These are phyloP conservation scores for Cynodonichthys magdalenae DNA, from an alignment of 2,797 vertebrate species.

Conservation along the genomic window DNA sequence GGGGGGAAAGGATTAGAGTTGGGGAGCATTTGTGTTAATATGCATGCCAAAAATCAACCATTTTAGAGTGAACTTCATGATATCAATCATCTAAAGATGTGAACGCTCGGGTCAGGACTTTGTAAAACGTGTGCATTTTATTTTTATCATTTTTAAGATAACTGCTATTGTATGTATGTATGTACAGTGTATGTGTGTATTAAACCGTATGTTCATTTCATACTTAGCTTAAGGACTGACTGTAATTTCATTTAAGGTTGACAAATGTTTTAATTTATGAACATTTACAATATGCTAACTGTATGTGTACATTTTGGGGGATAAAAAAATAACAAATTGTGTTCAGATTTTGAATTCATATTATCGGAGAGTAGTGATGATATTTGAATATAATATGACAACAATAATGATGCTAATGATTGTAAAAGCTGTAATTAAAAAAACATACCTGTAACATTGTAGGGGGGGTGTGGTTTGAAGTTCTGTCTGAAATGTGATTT, in stretches of 20 bases:
- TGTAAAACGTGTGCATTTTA: conserved; percentile 88
- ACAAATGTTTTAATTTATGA: conserved; percentile 80
- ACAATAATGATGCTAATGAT: conserved; percentile 79
- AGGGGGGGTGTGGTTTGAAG: conserved; percentile 41
- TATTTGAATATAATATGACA: conserved; percentile 79
- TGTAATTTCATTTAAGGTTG: conserved; percentile 83
- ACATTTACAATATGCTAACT: conserved; percentile 87
- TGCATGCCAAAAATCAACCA: conserved; percentile 84
- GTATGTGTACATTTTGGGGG: conserved; percentile 84
- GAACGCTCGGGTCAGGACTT: conserved; percentile 82
- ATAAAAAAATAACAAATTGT: conserved; percentile 66
- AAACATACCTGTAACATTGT: conserved; percentile 70
- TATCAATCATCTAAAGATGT: conserved; percentile 78
- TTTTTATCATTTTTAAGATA: conserved; percentile 86
- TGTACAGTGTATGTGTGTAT: conserved; percentile 76
- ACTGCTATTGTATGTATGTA: conserved; percentile 83
- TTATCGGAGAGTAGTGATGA: conserved; percentile 80
- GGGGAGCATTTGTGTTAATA: conserved; percentile 81
- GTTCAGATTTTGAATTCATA: conserved; percentile 83
- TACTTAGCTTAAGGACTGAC: conserved; percentile 81
- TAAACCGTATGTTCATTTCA: conserved; percentile 86
- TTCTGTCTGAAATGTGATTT: conserved; percentile 2
- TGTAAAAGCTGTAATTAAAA: conserved; percentile 85
- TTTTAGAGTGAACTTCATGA: conserved; percentile 80
- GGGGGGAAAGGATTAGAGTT: conserved; percentile 46